These are phyloP conservation scores for Apotomis turbidana DNA, from an alignment of 2,888 invertebrate genomes.

Conservation along the genomic window DNA sequence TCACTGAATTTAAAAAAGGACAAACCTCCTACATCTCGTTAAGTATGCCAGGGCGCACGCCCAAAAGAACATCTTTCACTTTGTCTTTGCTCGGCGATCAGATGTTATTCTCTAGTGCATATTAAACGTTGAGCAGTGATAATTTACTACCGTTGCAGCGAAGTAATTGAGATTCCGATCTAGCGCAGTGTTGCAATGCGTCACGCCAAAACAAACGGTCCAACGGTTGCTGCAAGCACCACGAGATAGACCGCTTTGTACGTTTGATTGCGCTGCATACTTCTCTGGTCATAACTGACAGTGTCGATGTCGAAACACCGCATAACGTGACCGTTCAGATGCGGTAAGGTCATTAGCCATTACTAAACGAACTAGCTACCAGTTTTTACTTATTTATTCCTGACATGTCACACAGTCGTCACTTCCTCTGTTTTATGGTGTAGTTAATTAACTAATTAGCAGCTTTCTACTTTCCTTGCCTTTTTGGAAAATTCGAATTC, in stretches of 20 bases:
- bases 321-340: slow-evolving; percentile 16
- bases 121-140: slow-evolving; percentile 18
- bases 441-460: slow-evolving; percentile 25
- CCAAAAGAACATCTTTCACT: slow-evolving; percentile 21
- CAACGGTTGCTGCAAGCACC: slow-evolving; percentile 31
- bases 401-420: not conserved
- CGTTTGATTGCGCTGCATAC: slow-evolving; percentile 41
- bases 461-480: slow-evolving; percentile 21
- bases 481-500: slow-evolving; percentile 21
- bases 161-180: slow-evolving; percentile 36
- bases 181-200: slow-evolving; percentile 37
- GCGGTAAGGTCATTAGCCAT: slow-evolving; percentile 11
- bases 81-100: not conserved
- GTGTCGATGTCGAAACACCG: slow-evolving; percentile 20
- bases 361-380: slow-evolving; percentile 14
- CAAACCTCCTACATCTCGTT: slow-evolving; percentile 20
- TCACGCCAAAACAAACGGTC: slow-evolving; percentile 40
- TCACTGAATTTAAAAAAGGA: slow-evolving; percentile 28
- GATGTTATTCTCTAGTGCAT: not conserved
- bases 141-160: slow-evolving; percentile 32
- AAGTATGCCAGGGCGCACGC: slow-evolving; percentile 28
- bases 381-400: slow-evolving; percentile 10
- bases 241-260: slow-evolving; percentile 35
- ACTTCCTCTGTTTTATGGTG: slow-evolving; percentile 16
- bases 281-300: slow-evolving; percentile 31